Percentiles rank a stretch among this genome's conserved stretches.
Evolutionary conservation across 2,888 invertebrate genomes (phyloP).

Genomic region (Hydraecia micacea): DNA sequence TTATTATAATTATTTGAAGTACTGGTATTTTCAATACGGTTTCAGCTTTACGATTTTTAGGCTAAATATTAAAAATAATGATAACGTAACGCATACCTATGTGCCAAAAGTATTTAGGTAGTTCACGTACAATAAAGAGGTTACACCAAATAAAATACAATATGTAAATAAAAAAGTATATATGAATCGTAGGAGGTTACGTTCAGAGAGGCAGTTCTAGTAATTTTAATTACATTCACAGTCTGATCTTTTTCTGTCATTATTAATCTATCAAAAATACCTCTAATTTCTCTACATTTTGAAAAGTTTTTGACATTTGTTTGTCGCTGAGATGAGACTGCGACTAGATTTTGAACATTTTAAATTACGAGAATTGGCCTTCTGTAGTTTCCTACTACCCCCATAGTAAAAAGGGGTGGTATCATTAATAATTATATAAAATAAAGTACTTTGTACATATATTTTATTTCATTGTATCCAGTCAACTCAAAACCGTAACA

Average conservation of each 20-base stretch:
- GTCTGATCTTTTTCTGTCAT: too few relatives aligned
- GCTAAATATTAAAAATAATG: background rate
- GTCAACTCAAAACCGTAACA: conserved; percentile 7
- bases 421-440: conserved; percentile 5
- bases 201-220: too few relatives aligned
- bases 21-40: background rate
- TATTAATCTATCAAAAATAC: too few relatives aligned
- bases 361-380: too few relatives aligned
- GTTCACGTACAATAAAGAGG: background rate
- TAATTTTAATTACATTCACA: too few relatives aligned
- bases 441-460: background rate
- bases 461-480: conserved; percentile 4
- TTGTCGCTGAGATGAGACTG: too few relatives aligned
- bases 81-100: background rate
- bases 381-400: background rate
- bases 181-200: background rate
- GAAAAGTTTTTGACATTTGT: too few relatives aligned
- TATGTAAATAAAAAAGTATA: background rate
- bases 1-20: background rate
- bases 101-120: background rate
- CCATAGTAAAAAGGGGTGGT: background rate
- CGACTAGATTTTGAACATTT: too few relatives aligned
- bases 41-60: background rate
- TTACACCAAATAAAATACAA: background rate
- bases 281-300: too few relatives aligned